These are phyloP conservation scores for Heliopora coerulea DNA, from an alignment of 92 coral and sea anemone genomes.

Conservation along the genomic window DNA sequence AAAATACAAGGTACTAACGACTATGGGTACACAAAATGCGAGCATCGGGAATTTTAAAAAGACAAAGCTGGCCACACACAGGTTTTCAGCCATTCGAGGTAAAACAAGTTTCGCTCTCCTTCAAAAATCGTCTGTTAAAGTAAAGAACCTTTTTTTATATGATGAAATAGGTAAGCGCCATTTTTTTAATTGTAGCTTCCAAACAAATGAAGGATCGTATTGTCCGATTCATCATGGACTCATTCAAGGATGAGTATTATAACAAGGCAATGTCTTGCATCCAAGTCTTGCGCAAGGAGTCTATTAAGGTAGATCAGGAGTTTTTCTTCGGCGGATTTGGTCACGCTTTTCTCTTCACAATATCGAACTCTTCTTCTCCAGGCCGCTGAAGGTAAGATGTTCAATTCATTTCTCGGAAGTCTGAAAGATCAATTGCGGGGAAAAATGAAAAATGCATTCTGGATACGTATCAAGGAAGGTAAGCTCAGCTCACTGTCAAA, in stretches of 20 bases:
- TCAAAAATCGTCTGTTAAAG: too few species aligned
- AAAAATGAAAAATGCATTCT: conserved; percentile 80
- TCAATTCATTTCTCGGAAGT: conserved; percentile 77
- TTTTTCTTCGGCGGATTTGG: not conserved
- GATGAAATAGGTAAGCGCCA: too few species aligned
- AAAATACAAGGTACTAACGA: too few species aligned
- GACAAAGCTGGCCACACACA: too few species aligned
- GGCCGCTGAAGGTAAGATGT: conserved; percentile 88
- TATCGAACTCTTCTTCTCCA: conserved; percentile 5
- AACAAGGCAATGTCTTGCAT: conserved; percentile 83
- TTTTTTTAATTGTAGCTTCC: conserved; percentile 54
- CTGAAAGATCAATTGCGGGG: conserved; percentile 64
- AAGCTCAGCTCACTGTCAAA: too few species aligned
- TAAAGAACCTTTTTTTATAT: too few species aligned
- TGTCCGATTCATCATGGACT: conserved; percentile 77
- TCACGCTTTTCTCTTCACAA: not conserved
- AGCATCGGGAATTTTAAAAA: too few species aligned
- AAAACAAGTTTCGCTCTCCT: too few species aligned
- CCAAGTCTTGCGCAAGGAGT: conserved; percentile 64
- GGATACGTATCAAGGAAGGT: conserved; percentile 81
- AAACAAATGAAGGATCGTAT: conserved; percentile 89
- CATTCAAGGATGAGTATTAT: conserved; percentile 82
- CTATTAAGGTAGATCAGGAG: conserved; percentile 62
- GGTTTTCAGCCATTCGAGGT: too few species aligned
- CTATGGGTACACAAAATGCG: too few species aligned